Base-by-base conservation (phyloP, 2,888 invertebrate species). In the Keiferia lycopersicella region DNA sequence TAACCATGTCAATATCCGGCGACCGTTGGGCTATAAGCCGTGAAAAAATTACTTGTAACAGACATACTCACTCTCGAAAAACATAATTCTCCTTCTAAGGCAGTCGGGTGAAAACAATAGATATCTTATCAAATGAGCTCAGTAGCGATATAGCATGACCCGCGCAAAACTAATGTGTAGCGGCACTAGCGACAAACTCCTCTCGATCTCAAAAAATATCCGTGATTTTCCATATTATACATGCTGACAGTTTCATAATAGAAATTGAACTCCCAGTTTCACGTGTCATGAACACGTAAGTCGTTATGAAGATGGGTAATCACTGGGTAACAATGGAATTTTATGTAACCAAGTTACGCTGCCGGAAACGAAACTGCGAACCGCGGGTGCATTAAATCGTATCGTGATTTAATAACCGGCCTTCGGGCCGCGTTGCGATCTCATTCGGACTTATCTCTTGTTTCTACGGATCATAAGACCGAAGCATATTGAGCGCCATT, bases 281-380 rank as follows among this genome's bases (percentile, higher is more conserved):
- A 8, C 6, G 53, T 59, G 59, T 60, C 59, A 59, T 48, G 41
- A 62, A 61, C 64, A 66, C 66, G 64, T 64, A 66, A 66, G 60
- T 38, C 62, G 64, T 66, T 66, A 63, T 61, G 65, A 66, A 61
- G 66, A 67, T 68, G 66, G 62, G 58, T 65, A 65, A 64, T 53
- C 34, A 41, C 20, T 20, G 72, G 73, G 78, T 75, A 83, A 83
- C 82, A 82, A 83, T 82, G 73, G 73, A 72, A 77, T 82, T 59
- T 86, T 87, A 87, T 81, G 77, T 84, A 86, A 86, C 76, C 70
- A 68, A 77, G 80, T 82, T 78, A 69, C 72, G 71, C 74, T 71
- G 72, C 73, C 76, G 76, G 82, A 84, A 85, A 78, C 71, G 76
- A 81, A 81, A 81, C 75, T 75, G 79, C 77, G 72, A 78, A 81